A percentile compares a stretch with the other conserved stretches of the same genome.
These are phyloP conservation scores for Pangasianodon gigas DNA, from an alignment of 2,113 vertebrate genomes.

Conservation along the genomic window DNA sequence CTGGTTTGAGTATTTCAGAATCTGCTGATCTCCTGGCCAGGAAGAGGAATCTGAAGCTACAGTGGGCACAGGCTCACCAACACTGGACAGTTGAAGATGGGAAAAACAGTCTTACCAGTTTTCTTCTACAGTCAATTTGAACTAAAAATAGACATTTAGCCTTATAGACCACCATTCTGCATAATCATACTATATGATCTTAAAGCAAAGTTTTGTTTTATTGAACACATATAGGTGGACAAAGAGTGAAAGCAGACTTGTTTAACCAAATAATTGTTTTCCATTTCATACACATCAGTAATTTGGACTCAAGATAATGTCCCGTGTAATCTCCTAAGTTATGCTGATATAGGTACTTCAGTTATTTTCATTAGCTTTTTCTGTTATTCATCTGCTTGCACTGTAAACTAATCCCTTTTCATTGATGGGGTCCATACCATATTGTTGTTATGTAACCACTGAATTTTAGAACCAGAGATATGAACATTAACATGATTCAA, in stretches of 20 bases:
- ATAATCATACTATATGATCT: too few species aligned
- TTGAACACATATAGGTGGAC: neutral
- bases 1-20: neutral
- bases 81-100: neutral
- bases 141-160: neutral
- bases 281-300: neutral
- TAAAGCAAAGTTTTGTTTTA: neutral
- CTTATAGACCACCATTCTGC: neutral
- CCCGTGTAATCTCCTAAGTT: neutral
- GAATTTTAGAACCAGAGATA: neutral
- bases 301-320: neutral
- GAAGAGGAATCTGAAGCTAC: neutral
- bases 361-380: neutral
- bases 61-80: neutral
- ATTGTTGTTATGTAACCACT: neutral
- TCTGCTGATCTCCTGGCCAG: neutral
- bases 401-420: neutral
- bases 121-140: neutral
- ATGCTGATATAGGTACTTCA: neutral
- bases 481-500: conserved; percentile 22
- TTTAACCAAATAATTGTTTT: neutral
- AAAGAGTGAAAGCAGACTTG: neutral
- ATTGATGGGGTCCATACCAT: neutral
- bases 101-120: neutral
- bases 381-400: neutral